Evolutionary conservation across 2,888 invertebrate species (phyloP).

Genomic region (Eurois occulta): DNA sequence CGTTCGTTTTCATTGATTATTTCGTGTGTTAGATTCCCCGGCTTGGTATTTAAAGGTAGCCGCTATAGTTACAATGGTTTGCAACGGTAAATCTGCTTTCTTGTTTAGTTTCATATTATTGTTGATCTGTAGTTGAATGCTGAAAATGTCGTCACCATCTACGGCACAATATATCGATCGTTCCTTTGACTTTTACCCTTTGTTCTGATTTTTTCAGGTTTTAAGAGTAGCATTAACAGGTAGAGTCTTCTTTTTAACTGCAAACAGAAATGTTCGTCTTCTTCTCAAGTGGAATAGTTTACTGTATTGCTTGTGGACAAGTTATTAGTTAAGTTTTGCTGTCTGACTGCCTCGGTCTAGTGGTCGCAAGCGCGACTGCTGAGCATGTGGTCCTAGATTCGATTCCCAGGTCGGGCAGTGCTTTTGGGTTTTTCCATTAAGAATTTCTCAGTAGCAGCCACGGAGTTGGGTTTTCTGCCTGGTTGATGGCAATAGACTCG

Average conservation of each 20-base stretch:
- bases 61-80: too few relatives aligned
- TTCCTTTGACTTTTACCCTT: background rate
- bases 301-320: background rate
- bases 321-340: too few relatives aligned
- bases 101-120: background rate
- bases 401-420: too few relatives aligned
- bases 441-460: too few relatives aligned
- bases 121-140: background rate
- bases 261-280: background rate
- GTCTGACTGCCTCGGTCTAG: too few relatives aligned
- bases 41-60: background rate
- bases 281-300: too few relatives aligned
- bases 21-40: background rate
- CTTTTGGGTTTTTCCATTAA: too few relatives aligned
- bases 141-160: background rate
- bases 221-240: background rate
- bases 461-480: too few relatives aligned
- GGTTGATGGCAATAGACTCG: too few relatives aligned
- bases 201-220: background rate
- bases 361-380: too few relatives aligned
- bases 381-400: too few relatives aligned
- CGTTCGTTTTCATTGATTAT: slow-evolving; percentile 21
- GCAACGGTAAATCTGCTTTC: too few relatives aligned
- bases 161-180: background rate
- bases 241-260: background rate